Evolutionary conservation across 2,888 invertebrate species (phyloP).

Genomic region (Mystacides longicornis): DNA sequence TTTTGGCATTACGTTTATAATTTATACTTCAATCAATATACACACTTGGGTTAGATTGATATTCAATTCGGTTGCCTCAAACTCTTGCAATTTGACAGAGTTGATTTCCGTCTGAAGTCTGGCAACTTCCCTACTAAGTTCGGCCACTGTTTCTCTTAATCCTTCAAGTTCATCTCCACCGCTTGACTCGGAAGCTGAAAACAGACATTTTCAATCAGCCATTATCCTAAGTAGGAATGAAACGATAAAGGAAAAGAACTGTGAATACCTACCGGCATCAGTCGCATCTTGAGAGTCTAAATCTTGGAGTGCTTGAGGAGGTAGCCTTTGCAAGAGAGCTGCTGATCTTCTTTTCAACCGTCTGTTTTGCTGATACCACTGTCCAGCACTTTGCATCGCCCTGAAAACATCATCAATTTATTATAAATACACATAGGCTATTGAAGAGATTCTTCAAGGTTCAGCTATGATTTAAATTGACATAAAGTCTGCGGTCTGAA

Average conservation of each 20-base stretch:
- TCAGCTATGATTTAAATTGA: no score
- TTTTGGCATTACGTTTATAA: not conserved
- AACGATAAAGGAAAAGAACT: not conserved
- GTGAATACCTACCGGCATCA: conserved; percentile 35
- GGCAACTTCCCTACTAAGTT: conserved; percentile 57
- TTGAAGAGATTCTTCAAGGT: no score
- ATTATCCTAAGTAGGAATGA: not conserved
- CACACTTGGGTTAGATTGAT: conserved; percentile 48
- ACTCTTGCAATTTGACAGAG: conserved; percentile 57
- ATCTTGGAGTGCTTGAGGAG: conserved; percentile 43
- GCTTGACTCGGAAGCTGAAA: conserved; percentile 40
- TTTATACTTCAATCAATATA: not conserved
- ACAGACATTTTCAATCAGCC: not conserved
- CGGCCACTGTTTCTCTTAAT: conserved; percentile 57
- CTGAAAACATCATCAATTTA: conserved; percentile 33
- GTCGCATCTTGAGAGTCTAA: conserved; percentile 43
- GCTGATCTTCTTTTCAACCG: conserved; percentile 62
- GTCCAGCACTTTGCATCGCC: conserved; percentile 60
- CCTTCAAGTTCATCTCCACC: conserved; percentile 60
- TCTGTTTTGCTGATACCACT: conserved; percentile 74
- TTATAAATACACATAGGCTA: not conserved
- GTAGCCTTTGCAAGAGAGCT: conserved; percentile 54
- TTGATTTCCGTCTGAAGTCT: conserved; percentile 59
- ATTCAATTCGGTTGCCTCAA: conserved; percentile 61
- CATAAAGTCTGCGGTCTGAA: no score